A percentile compares a stretch with the other conserved stretches of the same genome.
phyloP scores from a whole-genome alignment of 2,113 vertebrate genomes.

The Xenopus borealis region DNA sequence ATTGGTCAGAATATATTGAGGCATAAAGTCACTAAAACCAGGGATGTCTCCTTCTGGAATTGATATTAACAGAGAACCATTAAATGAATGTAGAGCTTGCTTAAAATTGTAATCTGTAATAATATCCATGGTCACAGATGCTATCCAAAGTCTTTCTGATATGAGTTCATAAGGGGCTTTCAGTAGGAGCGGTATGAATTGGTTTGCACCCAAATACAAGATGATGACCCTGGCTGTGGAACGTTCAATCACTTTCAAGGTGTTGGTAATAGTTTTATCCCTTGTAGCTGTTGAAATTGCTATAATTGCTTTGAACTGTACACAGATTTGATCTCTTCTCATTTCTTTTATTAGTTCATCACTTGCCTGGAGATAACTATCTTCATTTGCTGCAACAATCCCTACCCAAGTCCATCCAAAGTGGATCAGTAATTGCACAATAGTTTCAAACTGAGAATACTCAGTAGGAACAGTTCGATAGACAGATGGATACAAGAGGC shows the following conservation, averaged over 20 bases:
- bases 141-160: neutral
- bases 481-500: neutral
- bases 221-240: slow-evolving; percentile 1
- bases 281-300: neutral
- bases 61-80: slow-evolving; percentile 14
- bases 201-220: neutral
- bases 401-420: slow-evolving; percentile 11
- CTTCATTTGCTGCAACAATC: neutral
- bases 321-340: neutral
- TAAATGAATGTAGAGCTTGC: neutral
- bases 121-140: neutral
- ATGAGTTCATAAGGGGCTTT: too few species aligned
- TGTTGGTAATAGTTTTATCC: neutral
- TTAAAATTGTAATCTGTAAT: neutral
- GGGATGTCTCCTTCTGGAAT: slow-evolving; percentile 6
- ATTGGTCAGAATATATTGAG: neutral
- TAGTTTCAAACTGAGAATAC: neutral
- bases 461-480: slow-evolving; percentile 1
- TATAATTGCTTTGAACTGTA: neutral
- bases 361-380: neutral
- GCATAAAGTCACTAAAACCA: slow-evolving; percentile 3
- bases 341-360: neutral
- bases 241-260: neutral
- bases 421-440: neutral
- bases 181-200: neutral